A percentile compares a stretch with the other conserved stretches of the same genome.
These are phyloP conservation scores for Andrena haemorrhoa DNA, from an alignment of 2,888 invertebrate species.

Conservation along the genomic window DNA sequence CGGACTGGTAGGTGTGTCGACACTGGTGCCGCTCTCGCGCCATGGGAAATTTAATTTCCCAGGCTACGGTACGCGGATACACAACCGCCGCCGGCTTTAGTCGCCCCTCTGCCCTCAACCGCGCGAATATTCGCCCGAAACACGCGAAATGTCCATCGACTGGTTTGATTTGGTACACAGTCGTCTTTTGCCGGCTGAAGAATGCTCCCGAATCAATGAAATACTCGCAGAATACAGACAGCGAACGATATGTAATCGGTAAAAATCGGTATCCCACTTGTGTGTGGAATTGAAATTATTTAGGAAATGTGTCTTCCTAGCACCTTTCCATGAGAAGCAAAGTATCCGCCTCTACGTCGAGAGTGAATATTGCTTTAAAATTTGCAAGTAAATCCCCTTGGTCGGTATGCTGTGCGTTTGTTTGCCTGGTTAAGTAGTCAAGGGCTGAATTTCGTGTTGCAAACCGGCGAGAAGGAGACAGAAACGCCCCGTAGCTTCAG, in stretches of 20 bases:
- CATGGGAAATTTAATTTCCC: conserved; percentile 77
- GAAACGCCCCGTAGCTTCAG: conserved; percentile 55
- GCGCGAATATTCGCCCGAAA: conserved; percentile 33
- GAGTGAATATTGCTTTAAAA: not conserved
- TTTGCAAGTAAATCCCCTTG: not conserved
- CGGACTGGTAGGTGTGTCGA: conserved; percentile 61
- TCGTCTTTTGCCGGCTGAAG: not conserved
- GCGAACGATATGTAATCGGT: too few relatives aligned
- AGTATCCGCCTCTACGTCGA: not conserved
- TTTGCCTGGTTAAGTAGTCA: not conserved
- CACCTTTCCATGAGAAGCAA: too few relatives aligned
- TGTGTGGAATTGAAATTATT: too few relatives aligned
- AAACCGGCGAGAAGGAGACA: conserved; percentile 39
- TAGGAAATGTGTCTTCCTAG: too few relatives aligned
- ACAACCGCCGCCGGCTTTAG: conserved; percentile 54
- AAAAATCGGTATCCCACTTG: too few relatives aligned
- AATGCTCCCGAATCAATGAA: not conserved
- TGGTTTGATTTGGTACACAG: conserved; percentile 13
- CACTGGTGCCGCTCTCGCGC: conserved; percentile 57
- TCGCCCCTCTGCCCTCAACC: conserved; percentile 14
- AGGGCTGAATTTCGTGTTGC: not conserved
- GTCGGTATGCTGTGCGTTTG: not conserved
- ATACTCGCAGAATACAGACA: too few relatives aligned
- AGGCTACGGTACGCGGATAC: conserved; percentile 63
- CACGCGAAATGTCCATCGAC: conserved; percentile 1